phyloP scores from a whole-genome alignment of 2,797 vertebrate genomes.

The Lepidocolaptes lacrymiger region DNA sequence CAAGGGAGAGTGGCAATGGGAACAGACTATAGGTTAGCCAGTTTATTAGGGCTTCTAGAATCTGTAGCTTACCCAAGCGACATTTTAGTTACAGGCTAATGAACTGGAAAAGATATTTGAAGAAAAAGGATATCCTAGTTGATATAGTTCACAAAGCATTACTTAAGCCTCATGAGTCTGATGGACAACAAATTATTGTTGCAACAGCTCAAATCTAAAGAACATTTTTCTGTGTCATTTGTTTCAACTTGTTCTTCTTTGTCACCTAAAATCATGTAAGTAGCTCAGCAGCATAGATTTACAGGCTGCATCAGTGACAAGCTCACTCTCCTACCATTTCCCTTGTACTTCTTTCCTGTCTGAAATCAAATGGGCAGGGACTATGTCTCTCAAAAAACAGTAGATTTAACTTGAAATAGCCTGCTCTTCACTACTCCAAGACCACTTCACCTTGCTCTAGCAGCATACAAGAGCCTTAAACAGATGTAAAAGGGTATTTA shows the following conservation, averaged over 20 bases:
- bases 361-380: neutral
- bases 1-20: neutral
- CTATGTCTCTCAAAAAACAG: neutral
- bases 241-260: conserved; percentile 55
- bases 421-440: neutral
- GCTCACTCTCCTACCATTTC: neutral
- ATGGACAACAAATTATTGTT: conserved; percentile 74
- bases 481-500: neutral
- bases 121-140: conserved; percentile 67
- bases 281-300: conserved; percentile 4
- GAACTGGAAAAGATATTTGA: conserved; percentile 70
- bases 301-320: neutral
- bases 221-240: conserved; percentile 68
- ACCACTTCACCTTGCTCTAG: neutral
- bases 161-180: conserved; percentile 68
- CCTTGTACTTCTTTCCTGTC: neutral
- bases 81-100: conserved; percentile 69
- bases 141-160: conserved; percentile 70
- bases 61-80: conserved; percentile 62
- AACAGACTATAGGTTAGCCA: conserved; percentile 4
- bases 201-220: conserved; percentile 65
- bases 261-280: conserved; percentile 54
- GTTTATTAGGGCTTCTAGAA: conserved; percentile 48
- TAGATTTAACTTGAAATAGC: neutral
- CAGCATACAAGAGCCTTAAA: neutral